A percentile compares a stretch with the other conserved stretches of the same genome.
These are phyloP conservation scores for Tachuris rubrigastra DNA, from an alignment of 2,113 vertebrate species.

Conservation along the genomic window DNA sequence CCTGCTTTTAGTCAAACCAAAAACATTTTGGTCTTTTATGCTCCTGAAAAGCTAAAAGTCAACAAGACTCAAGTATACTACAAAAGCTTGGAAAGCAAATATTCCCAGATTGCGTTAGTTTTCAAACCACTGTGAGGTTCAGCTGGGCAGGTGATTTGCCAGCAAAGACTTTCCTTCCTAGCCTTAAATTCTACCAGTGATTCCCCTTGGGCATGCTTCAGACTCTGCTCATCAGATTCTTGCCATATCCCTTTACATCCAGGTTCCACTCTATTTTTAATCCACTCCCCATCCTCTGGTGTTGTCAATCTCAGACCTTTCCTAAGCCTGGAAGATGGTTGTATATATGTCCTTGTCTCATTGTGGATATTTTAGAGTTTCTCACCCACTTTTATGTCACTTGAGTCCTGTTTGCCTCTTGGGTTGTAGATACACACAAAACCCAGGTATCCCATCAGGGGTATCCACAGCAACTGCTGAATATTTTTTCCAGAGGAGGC, in stretches of 20 bases:
- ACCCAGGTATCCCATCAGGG: neutral
- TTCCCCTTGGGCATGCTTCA: neutral
- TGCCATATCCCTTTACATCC: neutral
- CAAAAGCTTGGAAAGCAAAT: neutral
- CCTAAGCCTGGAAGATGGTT: neutral
- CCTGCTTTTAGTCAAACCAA: neutral
- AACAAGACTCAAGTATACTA: neutral
- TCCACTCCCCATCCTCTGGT: neutral
- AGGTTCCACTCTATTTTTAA: conserved; percentile 20
- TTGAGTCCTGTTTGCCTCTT: neutral
- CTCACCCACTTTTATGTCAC: neutral
- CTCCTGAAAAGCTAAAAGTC: neutral
- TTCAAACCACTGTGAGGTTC: neutral
- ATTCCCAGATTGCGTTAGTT: accelerated
- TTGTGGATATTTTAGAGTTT: neutral
- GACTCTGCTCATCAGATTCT: neutral
- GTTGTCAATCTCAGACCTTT: neutral
- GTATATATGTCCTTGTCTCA: neutral
- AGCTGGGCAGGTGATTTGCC: neutral
- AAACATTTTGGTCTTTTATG: neutral
- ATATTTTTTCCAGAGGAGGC: neutral
- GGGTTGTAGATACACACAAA: neutral
- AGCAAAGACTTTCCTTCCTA: neutral
- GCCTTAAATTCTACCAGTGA: neutral
- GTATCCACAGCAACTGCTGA: conserved; percentile 21